phyloP scores from a whole-genome alignment of 2,888 invertebrate species.

The Xestia xanthographa region DNA sequence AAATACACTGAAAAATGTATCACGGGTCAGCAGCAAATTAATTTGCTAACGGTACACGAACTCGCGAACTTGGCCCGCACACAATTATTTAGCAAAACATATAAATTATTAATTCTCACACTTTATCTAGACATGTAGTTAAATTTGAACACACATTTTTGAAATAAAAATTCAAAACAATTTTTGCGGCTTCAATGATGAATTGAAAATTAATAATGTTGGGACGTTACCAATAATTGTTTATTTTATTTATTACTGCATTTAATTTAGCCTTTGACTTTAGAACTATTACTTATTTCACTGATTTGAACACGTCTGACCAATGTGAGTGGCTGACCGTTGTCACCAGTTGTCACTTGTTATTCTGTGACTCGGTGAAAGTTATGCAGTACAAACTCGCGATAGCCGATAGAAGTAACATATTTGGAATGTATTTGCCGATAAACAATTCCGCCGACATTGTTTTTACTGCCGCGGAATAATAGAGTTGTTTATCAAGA shows the following conservation, averaged over 20 bases:
- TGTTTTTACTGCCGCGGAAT: not conserved
- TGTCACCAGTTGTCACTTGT: not conserved
- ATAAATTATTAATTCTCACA: constrained; percentile 43
- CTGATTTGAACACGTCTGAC: constrained; percentile 16
- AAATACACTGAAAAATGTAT: constrained; percentile 36
- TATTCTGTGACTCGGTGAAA: constrained; percentile 50
- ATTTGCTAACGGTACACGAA: constrained; percentile 53
- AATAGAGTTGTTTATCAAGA: constrained; percentile 7
- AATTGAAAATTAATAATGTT: constrained; percentile 15
- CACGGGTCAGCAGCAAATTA: constrained; percentile 42
- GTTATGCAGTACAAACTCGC: constrained; percentile 13
- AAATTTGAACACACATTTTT: constrained; percentile 41
- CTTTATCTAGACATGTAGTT: constrained; percentile 41
- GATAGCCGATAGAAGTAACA: no score
- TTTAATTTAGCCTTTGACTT: constrained; percentile 42
- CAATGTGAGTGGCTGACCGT: constrained; percentile 14
- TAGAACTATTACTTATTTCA: constrained; percentile 23
- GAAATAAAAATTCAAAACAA: not conserved
- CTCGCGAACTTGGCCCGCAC: constrained; percentile 28
- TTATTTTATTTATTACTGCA: constrained; percentile 14
- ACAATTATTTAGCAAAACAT: constrained; percentile 34
- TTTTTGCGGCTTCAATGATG: not conserved
- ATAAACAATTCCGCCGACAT: constrained; percentile 1
- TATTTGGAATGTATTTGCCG: no score
- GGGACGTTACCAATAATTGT: not conserved